phyloP scores from a whole-genome alignment of 1,140 invertebrate genomes.

The Lepidurus couesii region DNA sequence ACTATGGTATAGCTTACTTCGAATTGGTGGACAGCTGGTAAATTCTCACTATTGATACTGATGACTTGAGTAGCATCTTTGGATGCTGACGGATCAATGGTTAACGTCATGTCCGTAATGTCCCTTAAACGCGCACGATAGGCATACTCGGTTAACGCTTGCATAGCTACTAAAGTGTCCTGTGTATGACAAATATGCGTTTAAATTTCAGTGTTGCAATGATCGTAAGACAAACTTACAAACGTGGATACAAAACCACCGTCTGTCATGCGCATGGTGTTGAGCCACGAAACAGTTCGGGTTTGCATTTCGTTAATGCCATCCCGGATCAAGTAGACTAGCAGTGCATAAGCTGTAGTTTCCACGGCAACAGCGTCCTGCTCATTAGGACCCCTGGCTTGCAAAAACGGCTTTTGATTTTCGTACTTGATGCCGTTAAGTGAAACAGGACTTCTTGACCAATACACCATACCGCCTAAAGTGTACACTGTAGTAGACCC shows the following conservation, averaged over 20 bases:
- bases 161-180: slow-evolving; percentile 55
- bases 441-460: slow-evolving; percentile 45
- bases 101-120: slow-evolving; percentile 52
- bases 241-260: slow-evolving; percentile 54
- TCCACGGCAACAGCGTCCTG: slow-evolving; percentile 51
- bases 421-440: slow-evolving; percentile 45
- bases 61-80: slow-evolving; percentile 39
- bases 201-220: not conserved
- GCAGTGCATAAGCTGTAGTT: slow-evolving; percentile 55
- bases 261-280: slow-evolving; percentile 53
- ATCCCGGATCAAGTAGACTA: slow-evolving; percentile 49
- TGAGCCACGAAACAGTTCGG: slow-evolving; percentile 55
- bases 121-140: slow-evolving; percentile 53
- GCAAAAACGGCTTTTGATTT: slow-evolving; percentile 49
- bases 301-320: slow-evolving; percentile 46
- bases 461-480: slow-evolving; percentile 50
- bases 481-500: slow-evolving; percentile 27
- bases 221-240: slow-evolving; percentile 41
- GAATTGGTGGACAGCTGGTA: slow-evolving; percentile 38
- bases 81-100: slow-evolving; percentile 46
- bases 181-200: slow-evolving; percentile 39
- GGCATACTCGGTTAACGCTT: slow-evolving; percentile 55
- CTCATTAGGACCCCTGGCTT: slow-evolving; percentile 45
- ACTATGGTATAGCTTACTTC: slow-evolving; percentile 36
- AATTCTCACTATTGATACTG: slow-evolving; percentile 41